Evolutionary conservation across 2,113 vertebrate species (phyloP), one percentile per base, ranked within the genome.

Genomic region (Canis aureus): DNA sequence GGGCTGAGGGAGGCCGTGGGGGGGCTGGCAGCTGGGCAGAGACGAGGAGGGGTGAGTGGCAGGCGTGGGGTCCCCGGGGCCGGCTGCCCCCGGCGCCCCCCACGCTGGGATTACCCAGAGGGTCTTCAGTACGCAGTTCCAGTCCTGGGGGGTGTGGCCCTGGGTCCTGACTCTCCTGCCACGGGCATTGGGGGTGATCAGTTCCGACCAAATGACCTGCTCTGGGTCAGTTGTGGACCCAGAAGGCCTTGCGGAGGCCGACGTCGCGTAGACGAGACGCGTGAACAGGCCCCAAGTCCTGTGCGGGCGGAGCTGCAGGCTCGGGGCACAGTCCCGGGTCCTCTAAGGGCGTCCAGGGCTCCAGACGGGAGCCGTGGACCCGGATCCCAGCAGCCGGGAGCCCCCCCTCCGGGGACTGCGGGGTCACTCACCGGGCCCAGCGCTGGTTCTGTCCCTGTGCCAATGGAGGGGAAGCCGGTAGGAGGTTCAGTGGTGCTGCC

Each of bases 61-160:
- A 4, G 3, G 19, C 3, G 4, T 3, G 27, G 38, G 25, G 2
- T 2, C 11, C 49, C 0, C 0, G 0, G 13, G 11, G 32, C 2
- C 0, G 35, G 25, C 29, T 19, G 32, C 43, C 10, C 29, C 66
- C 8, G 3, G 2, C 29, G 3, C 5, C 60, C 38, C 64, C 71
- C 27, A 29, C 43, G 3, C 66, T 0, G 1, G 17, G 27, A 32
- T 82, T 76, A 87, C 94, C 85, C 22, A 9, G 1, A 12, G 59
- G 1, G 1, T 32, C 74, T 15, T 38, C 10, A 0, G n/a, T 2
- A 9, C 3, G 2, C 0, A 4, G 19, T 25, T 59, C 60, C 4
- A 8, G 9, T 35, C 78, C 89, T 1, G 3, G 12, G 62, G 16
- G 11, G 17, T 0, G 7, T 0, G 80, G n/a, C 2, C 23, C 62